A percentile compares a stretch with the other conserved stretches of the same genome.
phyloP scores from a whole-genome alignment of 92 coral and sea anemone genomes.

The Pocillopora meandrina region DNA sequence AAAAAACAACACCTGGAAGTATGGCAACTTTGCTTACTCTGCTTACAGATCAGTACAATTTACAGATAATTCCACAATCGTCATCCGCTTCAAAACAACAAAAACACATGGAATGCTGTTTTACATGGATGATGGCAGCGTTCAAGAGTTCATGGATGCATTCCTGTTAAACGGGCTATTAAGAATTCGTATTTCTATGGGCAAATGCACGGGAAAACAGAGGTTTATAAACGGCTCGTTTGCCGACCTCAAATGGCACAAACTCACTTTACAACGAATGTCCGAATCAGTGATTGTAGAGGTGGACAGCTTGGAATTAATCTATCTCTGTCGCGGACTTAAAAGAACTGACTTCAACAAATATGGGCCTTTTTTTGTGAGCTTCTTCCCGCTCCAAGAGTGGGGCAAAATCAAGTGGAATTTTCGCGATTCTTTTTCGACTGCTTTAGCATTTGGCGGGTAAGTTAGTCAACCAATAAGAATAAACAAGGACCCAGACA shows the following conservation, averaged over 20 bases:
- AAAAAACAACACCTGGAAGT: slow-evolving; percentile 51
- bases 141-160: slow-evolving; percentile 73
- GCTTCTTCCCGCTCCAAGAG: slow-evolving; percentile 23
- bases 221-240: slow-evolving; percentile 66
- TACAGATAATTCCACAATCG: slow-evolving; percentile 53
- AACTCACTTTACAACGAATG: slow-evolving; percentile 55
- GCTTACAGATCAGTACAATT: slow-evolving; percentile 32
- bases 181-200: slow-evolving; percentile 58
- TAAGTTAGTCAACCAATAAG: slow-evolving; percentile 3
- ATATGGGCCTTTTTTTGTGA: slow-evolving; percentile 21
- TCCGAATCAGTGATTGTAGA: slow-evolving; percentile 38
- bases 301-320: slow-evolving; percentile 46
- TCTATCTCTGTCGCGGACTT: slow-evolving; percentile 19
- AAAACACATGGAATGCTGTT: slow-evolving; percentile 76
- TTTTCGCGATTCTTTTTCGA: slow-evolving; percentile 20
- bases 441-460: slow-evolving; percentile 22
- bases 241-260: slow-evolving; percentile 80
- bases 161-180: slow-evolving; percentile 69
- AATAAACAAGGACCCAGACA: neutral
- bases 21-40: slow-evolving; percentile 40
- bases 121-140: slow-evolving; percentile 76
- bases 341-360: slow-evolving; percentile 23
- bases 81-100: slow-evolving; percentile 77
- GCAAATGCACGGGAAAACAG: slow-evolving; percentile 56
- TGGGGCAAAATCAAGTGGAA: slow-evolving; percentile 29